Percentiles rank a stretch among this genome's conserved stretches.
These are phyloP conservation scores for Rhingia rostrata DNA, from an alignment of 2,888 invertebrate genomes.

Conservation along the genomic window DNA sequence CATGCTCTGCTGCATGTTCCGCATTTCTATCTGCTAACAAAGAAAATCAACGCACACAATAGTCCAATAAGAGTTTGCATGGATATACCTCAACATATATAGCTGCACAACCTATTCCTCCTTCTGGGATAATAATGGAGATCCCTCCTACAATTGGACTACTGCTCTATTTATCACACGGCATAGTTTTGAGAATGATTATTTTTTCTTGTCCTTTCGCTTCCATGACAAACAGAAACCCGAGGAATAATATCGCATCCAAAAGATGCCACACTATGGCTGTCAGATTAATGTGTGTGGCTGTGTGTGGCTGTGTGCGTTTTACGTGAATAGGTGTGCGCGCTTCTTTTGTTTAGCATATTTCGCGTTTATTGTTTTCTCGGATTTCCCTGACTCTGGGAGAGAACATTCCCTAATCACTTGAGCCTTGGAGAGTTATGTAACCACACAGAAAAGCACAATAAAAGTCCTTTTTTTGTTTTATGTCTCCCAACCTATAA, in stretches of 20 bases:
- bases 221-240: conserved; percentile 27
- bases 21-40: conserved; percentile 20
- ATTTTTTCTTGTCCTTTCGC: conserved; percentile 45
- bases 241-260: conserved; percentile 23
- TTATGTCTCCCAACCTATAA: background rate
- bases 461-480: conserved; percentile 4
- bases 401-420: conserved; percentile 14
- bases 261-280: conserved; percentile 29
- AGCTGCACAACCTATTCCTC: conserved; percentile 8
- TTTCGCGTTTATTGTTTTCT: conserved; percentile 54
- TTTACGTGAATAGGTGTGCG: too few relatives aligned
- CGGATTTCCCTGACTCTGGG: conserved; percentile 41
- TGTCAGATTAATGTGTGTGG: conserved; percentile 47
- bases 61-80: conserved; percentile 46
- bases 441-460: background rate
- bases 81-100: conserved; percentile 12
- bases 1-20: conserved; percentile 15
- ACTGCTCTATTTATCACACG: conserved; percentile 68
- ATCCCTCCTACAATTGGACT: conserved; percentile 52
- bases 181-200: conserved; percentile 61
- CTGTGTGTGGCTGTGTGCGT: conserved; percentile 9
- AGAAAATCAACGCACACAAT: conserved; percentile 28
- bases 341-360: too few relatives aligned
- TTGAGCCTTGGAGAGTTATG: background rate
- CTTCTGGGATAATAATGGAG: conserved; percentile 27